Evolutionary conservation across 2,797 vertebrate genomes (phyloP).

Genomic region (Galaxias olidus): DNA sequence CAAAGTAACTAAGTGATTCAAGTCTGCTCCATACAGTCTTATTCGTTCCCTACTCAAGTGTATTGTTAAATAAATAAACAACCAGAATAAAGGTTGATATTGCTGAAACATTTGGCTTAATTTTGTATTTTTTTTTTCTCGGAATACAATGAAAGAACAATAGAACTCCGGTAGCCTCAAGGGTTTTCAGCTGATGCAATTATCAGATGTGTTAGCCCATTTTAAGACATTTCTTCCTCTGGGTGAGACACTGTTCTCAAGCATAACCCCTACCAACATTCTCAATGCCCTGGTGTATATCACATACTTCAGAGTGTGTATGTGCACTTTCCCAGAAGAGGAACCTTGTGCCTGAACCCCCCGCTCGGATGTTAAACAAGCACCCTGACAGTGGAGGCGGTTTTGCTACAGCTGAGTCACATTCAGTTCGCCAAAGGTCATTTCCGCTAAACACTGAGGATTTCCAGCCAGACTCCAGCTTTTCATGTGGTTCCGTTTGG

Average conservation of each 20-base stretch:
- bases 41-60: too few relatives aligned
- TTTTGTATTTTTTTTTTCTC: too few relatives aligned
- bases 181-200: slow-evolving; percentile 47
- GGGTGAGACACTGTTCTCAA: slow-evolving; percentile 14
- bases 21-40: too few relatives aligned
- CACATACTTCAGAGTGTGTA: slow-evolving; percentile 44
- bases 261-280: slow-evolving; percentile 25
- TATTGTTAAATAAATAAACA: too few relatives aligned
- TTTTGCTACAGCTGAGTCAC: slow-evolving; percentile 37
- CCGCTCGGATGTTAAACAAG: slow-evolving; percentile 33
- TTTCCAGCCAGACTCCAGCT: slow-evolving; percentile 37
- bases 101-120: slow-evolving; percentile 57
- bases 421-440: slow-evolving; percentile 45
- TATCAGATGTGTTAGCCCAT: slow-evolving; percentile 46
- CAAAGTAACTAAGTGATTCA: too few relatives aligned
- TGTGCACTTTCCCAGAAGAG: slow-evolving; percentile 39
- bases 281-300: slow-evolving; percentile 34
- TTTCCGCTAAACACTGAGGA: slow-evolving; percentile 45
- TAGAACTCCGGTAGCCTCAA: slow-evolving; percentile 50
- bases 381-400: slow-evolving; percentile 41
- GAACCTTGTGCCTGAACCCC: slow-evolving; percentile 14
- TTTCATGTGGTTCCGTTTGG: slow-evolving; percentile 35
- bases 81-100: slow-evolving; percentile 30
- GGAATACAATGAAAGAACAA: slow-evolving; percentile 35
- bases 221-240: slow-evolving; percentile 35